Evolutionary conservation across 2,797 vertebrate species (phyloP).

Genomic region (Podargus strigoides): DNA sequence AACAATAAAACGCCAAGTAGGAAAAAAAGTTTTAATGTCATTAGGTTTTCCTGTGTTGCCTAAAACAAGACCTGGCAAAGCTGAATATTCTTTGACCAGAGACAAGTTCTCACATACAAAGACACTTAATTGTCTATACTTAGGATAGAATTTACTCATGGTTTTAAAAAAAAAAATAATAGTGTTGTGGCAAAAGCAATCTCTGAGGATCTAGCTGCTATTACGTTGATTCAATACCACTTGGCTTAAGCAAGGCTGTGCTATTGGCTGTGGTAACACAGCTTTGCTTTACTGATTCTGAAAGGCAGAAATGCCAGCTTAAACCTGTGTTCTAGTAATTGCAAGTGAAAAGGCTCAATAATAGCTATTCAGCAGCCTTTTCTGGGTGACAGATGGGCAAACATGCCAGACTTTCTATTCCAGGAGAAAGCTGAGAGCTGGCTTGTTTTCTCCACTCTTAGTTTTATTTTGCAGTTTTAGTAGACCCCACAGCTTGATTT

Average conservation of each 20-base stretch:
- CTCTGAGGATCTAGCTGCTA: background rate
- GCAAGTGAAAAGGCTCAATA: background rate
- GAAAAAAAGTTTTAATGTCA: background rate
- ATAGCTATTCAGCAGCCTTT: background rate
- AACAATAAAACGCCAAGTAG: background rate
- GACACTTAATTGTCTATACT: background rate
- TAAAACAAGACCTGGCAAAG: background rate
- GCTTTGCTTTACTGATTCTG: background rate
- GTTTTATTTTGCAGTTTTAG: background rate
- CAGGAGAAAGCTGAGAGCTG: background rate
- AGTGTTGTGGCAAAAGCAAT: background rate
- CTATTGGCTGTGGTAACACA: background rate
- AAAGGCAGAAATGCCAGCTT: background rate
- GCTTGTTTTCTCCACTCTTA: background rate
- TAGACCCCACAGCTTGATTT: background rate
- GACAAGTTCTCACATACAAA: background rate
- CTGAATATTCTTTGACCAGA: background rate
- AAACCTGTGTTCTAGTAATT: background rate
- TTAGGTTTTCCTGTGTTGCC: background rate
- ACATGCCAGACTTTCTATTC: background rate
- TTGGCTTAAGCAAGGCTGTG: background rate
- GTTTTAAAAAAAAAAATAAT: background rate
- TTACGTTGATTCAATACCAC: background rate
- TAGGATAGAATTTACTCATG: background rate
- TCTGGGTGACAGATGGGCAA: background rate